Evolutionary conservation across 2,113 vertebrate species (phyloP).

Genomic region (Odocoileus hemionus): DNA sequence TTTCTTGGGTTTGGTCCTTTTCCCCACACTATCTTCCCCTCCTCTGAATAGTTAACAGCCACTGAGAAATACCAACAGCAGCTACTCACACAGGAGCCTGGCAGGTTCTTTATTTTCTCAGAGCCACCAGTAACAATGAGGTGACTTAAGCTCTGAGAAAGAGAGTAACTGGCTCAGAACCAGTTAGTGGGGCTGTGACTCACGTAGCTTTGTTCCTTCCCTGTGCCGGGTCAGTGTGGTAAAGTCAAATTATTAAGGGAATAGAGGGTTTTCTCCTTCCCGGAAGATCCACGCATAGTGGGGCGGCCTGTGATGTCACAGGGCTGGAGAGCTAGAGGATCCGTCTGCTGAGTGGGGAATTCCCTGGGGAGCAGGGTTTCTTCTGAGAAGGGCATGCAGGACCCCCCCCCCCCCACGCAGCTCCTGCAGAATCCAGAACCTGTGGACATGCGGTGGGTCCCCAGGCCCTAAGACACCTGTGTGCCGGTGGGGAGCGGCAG

Average conservation of each 20-base stretch:
- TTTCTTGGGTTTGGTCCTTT: not conserved
- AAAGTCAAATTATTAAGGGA: not conserved
- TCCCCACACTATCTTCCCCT: not conserved
- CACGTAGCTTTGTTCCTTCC: not conserved
- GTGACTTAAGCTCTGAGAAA: not conserved
- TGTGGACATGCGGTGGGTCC: not conserved
- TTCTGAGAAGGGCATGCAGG: not conserved
- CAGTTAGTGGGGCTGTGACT: not conserved
- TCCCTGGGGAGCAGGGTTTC: not conserved
- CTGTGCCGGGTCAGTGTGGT: not conserved
- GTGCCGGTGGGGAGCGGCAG: accelerated
- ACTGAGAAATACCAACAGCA: not conserved
- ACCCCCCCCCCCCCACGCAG: accelerated
- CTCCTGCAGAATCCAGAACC: not conserved
- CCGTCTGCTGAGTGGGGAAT: not conserved
- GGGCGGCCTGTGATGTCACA: no score
- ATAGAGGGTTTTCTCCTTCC: not conserved
- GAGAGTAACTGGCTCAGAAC: not conserved
- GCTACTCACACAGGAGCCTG: not conserved
- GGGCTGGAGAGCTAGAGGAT: no score
- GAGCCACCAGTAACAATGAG: not conserved
- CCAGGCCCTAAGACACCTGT: not conserved
- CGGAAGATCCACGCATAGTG: accelerated
- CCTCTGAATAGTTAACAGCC: not conserved
- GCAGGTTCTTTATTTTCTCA: not conserved